A percentile compares a stretch with the other conserved stretches of the same genome.
Conservation (phyloP, 2,113 vertebrate species). For the Meleagris gallopavo region DNA sequence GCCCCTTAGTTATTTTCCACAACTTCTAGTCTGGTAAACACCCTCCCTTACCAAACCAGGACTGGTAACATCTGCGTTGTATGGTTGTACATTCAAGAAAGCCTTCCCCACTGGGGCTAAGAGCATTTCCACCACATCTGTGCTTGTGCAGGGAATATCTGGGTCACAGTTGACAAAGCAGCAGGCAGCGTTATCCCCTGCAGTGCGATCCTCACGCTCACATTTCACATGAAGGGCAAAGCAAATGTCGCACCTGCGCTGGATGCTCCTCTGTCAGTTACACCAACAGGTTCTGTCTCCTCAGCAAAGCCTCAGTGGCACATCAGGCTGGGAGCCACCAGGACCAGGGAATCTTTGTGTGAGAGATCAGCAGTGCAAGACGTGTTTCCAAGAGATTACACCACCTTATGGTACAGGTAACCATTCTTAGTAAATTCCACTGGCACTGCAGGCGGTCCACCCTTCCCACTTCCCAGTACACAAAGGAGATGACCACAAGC, state of each 20-base stretch:
- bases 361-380: not conserved
- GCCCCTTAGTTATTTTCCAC: not conserved
- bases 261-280: not conserved
- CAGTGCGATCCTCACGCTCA: not conserved
- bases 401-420: rapidly evolving
- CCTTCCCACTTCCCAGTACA: not conserved
- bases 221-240: constrained; percentile 27
- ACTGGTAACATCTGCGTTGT: not conserved
- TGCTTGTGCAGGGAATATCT: not conserved
- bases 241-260: constrained; percentile 23
- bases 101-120: not conserved
- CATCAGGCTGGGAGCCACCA: rapidly evolving
- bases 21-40: not conserved
- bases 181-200: not conserved
- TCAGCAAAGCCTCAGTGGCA: not conserved
- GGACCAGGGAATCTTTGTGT: not conserved
- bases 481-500: not conserved
- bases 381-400: not conserved
- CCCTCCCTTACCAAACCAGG: not conserved
- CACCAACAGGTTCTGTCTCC: constrained; percentile 13
- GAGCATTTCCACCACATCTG: constrained; percentile 21
- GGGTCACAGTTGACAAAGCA: not conserved
- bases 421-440: not conserved
- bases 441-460: not conserved
- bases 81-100: not conserved